Evolutionary conservation across 1,140 invertebrate genomes (phyloP).

Genomic region (Scaptomyza montana): DNA sequence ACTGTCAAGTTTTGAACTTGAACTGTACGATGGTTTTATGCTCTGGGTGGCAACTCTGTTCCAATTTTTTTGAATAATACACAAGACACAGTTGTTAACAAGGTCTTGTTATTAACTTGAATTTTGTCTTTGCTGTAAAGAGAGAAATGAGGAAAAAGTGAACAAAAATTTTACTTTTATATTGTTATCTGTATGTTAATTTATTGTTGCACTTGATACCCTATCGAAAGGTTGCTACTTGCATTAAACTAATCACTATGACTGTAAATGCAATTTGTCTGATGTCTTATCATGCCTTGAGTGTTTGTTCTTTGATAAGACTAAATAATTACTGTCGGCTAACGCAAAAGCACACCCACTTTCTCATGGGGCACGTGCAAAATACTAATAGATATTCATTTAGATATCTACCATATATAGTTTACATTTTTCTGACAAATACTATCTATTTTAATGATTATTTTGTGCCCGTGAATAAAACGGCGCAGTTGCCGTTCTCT

Average conservation of each 20-base stretch:
- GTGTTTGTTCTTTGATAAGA: background rate
- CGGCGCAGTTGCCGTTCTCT: too few relatives aligned
- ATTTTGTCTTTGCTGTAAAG: slow-evolving; percentile 72
- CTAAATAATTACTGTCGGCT: background rate
- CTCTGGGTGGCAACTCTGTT: slow-evolving; percentile 22
- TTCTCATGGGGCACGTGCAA: background rate
- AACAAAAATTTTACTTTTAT: background rate
- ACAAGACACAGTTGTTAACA: slow-evolving; percentile 35
- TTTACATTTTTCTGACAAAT: background rate
- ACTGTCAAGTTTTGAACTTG: slow-evolving; percentile 51
- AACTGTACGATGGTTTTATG: slow-evolving; percentile 41
- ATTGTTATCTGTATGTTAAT: slow-evolving; percentile 2
- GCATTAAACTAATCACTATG: slow-evolving; percentile 15
- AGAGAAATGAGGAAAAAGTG: background rate
- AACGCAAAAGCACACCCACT: background rate
- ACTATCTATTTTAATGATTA: background rate
- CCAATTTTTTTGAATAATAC: background rate
- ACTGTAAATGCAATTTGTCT: background rate
- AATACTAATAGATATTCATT: background rate
- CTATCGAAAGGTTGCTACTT: slow-evolving; percentile 1
- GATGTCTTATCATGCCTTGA: background rate
- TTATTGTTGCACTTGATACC: background rate
- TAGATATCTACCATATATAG: slow-evolving; percentile 14
- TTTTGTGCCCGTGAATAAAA: background rate
- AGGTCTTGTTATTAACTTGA: slow-evolving; percentile 8